phyloP scores from a whole-genome alignment of 2,888 invertebrate genomes.

The Lamproptera curius region DNA sequence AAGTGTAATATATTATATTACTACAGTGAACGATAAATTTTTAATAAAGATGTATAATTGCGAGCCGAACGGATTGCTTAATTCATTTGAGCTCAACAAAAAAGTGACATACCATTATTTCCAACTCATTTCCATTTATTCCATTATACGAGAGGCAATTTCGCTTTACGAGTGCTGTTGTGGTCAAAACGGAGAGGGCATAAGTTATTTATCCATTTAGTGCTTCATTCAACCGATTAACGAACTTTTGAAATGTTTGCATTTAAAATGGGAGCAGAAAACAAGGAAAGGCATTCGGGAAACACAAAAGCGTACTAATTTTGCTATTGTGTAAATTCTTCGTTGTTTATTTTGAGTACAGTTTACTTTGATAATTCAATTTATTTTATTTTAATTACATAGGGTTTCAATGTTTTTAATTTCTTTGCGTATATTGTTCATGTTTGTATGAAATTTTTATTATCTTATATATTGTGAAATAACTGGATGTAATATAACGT shows the following conservation, averaged over 20 bases:
- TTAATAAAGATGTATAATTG: constrained; percentile 17
- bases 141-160: constrained; percentile 2
- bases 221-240: constrained; percentile 6
- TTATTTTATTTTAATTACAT: no score
- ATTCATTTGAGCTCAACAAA: constrained; percentile 10
- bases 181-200: constrained; percentile 5
- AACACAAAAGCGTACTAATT: not conserved
- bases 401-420: not conserved
- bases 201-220: constrained; percentile 7
- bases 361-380: no score
- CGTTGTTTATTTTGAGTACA: no score
- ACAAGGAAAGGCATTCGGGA: not conserved
- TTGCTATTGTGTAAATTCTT: not conserved
- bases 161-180: constrained; percentile 3
- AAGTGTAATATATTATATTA: no score
- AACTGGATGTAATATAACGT: no score
- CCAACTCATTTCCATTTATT: constrained; percentile 4
- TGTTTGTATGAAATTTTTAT: no score
- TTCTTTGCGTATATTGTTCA: no score
- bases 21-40: not conserved
- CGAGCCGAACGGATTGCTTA: constrained; percentile 2
- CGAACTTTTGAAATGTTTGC: constrained; percentile 4
- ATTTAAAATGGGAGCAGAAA: constrained; percentile 6
- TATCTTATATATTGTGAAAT: no score
- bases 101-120: not conserved